Base-by-base conservation (phyloP, 2,113 vertebrate species). In the Rhynchomys soricoides region DNA sequence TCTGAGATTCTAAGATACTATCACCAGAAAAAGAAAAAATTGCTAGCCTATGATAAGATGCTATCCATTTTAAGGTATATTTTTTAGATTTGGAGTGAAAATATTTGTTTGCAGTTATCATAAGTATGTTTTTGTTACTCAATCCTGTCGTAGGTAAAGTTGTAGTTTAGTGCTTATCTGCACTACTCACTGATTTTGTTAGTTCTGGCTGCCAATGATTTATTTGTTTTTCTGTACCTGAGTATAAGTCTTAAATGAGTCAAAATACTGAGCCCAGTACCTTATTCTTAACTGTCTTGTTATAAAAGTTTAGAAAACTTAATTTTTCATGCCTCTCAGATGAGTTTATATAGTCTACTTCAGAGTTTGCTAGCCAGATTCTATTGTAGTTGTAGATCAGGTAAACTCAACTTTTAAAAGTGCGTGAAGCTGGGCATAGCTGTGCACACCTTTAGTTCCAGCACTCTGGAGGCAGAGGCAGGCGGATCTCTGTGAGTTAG, bases 161-260 rank as follows among this genome's bases (percentile, higher is more conserved):
- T 90, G 37, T 43, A 71, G 37, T 50, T 90, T 66, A 74, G 26
- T 90, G 71, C 43, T 94, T 74, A 26, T 66, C 40, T 97, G 31
- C 48, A 48, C 83, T 90, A 70, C 0, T 81, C 64, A 21, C 45
- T 59, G 31, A 48, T n/a, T 62, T 92, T 95, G 59, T 90, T 95
- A 86, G 31, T 45, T 86, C 57, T 95, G 64, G 55, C 55, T 95
- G 82, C 64, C 79, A 48, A 15, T 92, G 79, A 83, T 26, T 96
- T 97, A 31, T 2, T 57, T 37, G 48, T 93, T 90, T 79, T 83
- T 83, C 45, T 59, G 9, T 91, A 31, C 43, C 37, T 82, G 93
- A 91, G 66, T 91, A 93, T 86, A 94, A 92, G 55, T 92, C 92
- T 86, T 91, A 89, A 57, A 92, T 71, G 31, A 92, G 45, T 93